Conservation (phyloP, 2,888 invertebrate genomes). For the Drepana falcataria region DNA sequence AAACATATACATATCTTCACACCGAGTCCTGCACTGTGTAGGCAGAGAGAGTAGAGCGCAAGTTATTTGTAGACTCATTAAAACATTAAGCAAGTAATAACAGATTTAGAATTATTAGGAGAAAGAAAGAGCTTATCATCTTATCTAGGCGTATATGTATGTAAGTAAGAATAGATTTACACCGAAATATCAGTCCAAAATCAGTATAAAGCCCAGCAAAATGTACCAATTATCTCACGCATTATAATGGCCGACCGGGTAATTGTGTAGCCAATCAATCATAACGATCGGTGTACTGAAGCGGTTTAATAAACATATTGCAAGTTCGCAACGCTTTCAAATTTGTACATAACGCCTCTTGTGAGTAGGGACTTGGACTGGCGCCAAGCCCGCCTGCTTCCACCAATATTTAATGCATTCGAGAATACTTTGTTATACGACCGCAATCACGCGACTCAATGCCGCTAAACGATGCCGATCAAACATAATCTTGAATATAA, state of each 20-base stretch:
- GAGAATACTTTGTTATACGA: slow-evolving; percentile 36
- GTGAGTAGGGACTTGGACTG: slow-evolving; percentile 32
- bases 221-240: slow-evolving; percentile 18
- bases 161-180: too few species aligned
- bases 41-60: too few species aligned
- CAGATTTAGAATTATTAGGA: too few species aligned
- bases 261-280: slow-evolving; percentile 21
- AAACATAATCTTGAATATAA: neutral
- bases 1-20: too few species aligned
- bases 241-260: slow-evolving; percentile 9
- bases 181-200: too few species aligned
- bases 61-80: too few species aligned
- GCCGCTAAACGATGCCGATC: neutral
- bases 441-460: slow-evolving; percentile 3
- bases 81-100: too few species aligned
- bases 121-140: too few species aligned
- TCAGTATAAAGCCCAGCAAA: slow-evolving; percentile 6
- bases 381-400: slow-evolving; percentile 35
- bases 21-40: too few species aligned
- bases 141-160: too few species aligned
- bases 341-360: slow-evolving; percentile 19
- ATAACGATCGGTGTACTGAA: slow-evolving; percentile 18
- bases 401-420: slow-evolving; percentile 46
- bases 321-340: slow-evolving; percentile 47
- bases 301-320: slow-evolving; percentile 31